Evolutionary conservation across 2,888 invertebrate genomes (phyloP), one percentile per base, ranked within the genome.

Genomic region (Philhelius pedissequus): DNA sequence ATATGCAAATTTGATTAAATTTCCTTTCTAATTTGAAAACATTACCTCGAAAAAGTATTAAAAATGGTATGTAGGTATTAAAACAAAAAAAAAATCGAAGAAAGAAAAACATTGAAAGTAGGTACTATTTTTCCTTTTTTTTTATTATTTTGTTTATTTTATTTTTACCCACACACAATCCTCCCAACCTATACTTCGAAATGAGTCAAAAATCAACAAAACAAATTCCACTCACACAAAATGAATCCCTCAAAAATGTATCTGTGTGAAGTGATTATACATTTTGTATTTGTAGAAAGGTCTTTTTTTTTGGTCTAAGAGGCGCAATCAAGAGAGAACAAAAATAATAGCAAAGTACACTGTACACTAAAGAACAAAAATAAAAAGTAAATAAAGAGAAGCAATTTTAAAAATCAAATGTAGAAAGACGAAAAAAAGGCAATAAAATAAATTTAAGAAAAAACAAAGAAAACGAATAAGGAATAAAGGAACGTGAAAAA

Each of bases 1-100:
- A 76, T 66, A 81, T 81, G 70, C 71, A 81, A 81, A 81, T 76
- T 81, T 81, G 56, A 81, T 70, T 78, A 75, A 83, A 83, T 70
- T 56, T 70, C 50, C 83, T 70, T 75, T 83, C 83, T 79, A 83
- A 74, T 79, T 83, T 79, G 74, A 27, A 70, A 58, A 43, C 58
- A 70, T 78, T 74, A 58, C 64, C 69, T 54, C 66, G 73, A 62
- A 27, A 27, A 43, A 43, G n/a, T 27, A 64, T 8, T 45, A 58
- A 83, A 79, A 62, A 73, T 78, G 50, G 43, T n/a, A 18, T 40
- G 5, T 40, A 22, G 3, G 4, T 64, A 64, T 48, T 48, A 27
- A 79, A 68, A 78, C 52, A 11, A 40, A 73, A 69, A 38, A 15
- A 56, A 52, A 32, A 45, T 32, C 45, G 27, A 32, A 30, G 22